These are phyloP conservation scores for Xanthia togata DNA, from an alignment of 2,888 invertebrate genomes.

Conservation along the genomic window DNA sequence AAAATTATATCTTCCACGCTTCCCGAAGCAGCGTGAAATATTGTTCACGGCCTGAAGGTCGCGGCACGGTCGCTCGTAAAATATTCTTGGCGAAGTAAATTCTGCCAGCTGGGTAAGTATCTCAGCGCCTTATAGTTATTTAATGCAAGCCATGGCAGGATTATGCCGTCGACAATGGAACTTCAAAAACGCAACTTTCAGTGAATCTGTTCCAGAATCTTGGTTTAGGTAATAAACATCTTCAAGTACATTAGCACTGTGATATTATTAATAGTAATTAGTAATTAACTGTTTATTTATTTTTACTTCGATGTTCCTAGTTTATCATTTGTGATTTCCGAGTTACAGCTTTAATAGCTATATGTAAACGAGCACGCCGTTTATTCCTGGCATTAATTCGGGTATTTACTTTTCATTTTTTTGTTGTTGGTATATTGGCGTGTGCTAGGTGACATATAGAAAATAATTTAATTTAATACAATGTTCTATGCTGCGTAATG, in stretches of 20 bases:
- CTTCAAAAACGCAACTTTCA: constrained; percentile 10
- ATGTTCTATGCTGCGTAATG: too few relatives aligned
- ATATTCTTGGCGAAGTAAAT: constrained; percentile 38
- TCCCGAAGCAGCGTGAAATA: neutral
- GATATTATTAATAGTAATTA: too few relatives aligned
- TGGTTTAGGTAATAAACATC: neutral
- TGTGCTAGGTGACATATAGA: too few relatives aligned
- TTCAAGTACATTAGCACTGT: neutral
- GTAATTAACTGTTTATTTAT: too few relatives aligned
- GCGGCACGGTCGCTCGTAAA: constrained; percentile 33
- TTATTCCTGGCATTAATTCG: too few relatives aligned
- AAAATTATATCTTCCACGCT: constrained; percentile 13
- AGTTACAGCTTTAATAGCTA: too few relatives aligned
- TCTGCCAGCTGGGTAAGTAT: constrained; percentile 12
- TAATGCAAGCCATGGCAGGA: constrained; percentile 19
- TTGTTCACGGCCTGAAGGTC: constrained; percentile 7
- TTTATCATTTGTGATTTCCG: too few relatives aligned
- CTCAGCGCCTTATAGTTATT: constrained; percentile 25
- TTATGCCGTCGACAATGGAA: constrained; percentile 23
- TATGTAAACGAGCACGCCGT: too few relatives aligned
- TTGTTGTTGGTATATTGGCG: too few relatives aligned
- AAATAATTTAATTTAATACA: too few relatives aligned
- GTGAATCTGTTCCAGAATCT: neutral
- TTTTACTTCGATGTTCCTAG: too few relatives aligned
- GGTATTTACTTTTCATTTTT: too few relatives aligned